These are phyloP conservation scores for Ophion costatus DNA, from an alignment of 2,888 invertebrate genomes.

Conservation along the genomic window DNA sequence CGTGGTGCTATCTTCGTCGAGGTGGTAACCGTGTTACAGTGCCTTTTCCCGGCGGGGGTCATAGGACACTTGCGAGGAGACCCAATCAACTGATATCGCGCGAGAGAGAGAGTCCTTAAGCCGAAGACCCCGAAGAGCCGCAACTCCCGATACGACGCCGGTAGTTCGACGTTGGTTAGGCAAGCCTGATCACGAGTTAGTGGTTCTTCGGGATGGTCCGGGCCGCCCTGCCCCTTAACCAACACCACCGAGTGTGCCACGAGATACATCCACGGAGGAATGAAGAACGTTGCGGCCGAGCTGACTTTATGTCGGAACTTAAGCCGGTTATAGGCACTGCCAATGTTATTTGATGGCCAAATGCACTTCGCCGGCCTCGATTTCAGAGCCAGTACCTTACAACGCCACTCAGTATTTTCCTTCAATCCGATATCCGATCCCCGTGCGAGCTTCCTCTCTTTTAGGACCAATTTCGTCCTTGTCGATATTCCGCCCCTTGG, in stretches of 20 bases:
- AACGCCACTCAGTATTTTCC: constrained; percentile 69
- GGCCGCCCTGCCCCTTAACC: constrained; percentile 45
- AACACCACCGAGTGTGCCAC: constrained; percentile 11
- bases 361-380: constrained; percentile 79
- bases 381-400: constrained; percentile 65
- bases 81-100: constrained; percentile 83
- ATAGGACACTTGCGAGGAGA: constrained; percentile 71
- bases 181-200: constrained; percentile 80
- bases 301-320: constrained; percentile 82
- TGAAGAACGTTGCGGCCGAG: constrained; percentile 75
- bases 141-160: constrained; percentile 81
- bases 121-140: constrained; percentile 79
- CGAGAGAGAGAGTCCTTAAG: constrained; percentile 77
- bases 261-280: constrained; percentile 61
- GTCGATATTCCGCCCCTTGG: background rate
- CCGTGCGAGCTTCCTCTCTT: background rate
- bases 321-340: constrained; percentile 83
- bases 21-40: constrained; percentile 24
- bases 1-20: constrained; percentile 19
- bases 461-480: background rate
- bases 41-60: constrained; percentile 31
- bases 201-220: constrained; percentile 77
- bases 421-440: constrained; percentile 73
- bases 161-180: constrained; percentile 79
- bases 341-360: constrained; percentile 84